These are phyloP conservation scores for Drosophila ananassae DNA, from an alignment of 1,140 invertebrate genomes.

Conservation along the genomic window DNA sequence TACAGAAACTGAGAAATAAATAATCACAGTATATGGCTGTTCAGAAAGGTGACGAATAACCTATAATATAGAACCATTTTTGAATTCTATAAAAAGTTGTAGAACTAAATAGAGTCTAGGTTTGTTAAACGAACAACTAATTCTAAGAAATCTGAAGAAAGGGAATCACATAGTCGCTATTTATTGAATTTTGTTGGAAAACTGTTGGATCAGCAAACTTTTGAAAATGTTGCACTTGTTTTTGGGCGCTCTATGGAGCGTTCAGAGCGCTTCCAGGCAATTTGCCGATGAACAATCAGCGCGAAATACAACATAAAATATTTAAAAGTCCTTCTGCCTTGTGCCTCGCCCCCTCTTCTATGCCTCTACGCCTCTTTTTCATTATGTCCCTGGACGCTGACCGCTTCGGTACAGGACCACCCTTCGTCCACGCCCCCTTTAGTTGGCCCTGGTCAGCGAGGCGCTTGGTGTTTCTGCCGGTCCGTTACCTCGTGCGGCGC, in stretches of 20 bases:
- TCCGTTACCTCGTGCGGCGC: constrained; percentile 76
- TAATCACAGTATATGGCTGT: no score
- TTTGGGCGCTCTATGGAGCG: constrained; percentile 68
- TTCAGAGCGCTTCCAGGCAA: constrained; percentile 80
- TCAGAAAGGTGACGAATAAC: no score
- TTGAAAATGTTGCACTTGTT: constrained; percentile 50
- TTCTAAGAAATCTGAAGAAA: background rate
- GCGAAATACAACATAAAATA: constrained; percentile 80
- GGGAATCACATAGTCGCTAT: constrained; percentile 3
- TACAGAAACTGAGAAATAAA: no score
- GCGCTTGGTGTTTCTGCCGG: constrained; percentile 75
- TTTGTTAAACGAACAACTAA: no score
- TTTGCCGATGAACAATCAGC: constrained; percentile 80
- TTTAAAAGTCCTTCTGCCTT: constrained; percentile 40
- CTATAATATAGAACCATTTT: no score
- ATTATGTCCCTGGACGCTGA: background rate
- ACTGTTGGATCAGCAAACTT: constrained; percentile 1
- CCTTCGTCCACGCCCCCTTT: background rate
- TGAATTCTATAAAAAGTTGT: no score
- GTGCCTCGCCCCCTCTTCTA: background rate
- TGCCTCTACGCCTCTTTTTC: background rate
- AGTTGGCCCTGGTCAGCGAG: constrained; percentile 41
- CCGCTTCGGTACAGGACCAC: no score
- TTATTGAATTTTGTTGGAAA: background rate
- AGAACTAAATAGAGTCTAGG: no score